Percentiles rank a stretch among this genome's conserved stretches.
These are phyloP conservation scores for Holcopasites calliopsidis DNA, from an alignment of 1,140 invertebrate species.

Conservation along the genomic window DNA sequence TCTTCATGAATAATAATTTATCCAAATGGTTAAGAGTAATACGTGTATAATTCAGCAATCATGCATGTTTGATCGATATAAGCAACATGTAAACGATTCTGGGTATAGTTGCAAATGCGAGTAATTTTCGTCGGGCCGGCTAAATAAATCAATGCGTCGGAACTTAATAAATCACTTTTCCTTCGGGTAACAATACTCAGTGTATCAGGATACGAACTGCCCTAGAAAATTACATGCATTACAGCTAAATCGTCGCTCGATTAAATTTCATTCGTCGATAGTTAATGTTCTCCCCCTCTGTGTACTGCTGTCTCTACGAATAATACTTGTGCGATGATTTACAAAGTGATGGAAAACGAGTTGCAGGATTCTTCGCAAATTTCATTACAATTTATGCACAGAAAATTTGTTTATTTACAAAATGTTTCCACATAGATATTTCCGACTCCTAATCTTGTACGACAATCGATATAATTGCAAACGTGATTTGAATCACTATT, in stretches of 20 bases:
- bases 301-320: no score
- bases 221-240: constrained; percentile 3
- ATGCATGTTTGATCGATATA: neutral
- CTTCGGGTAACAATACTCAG: neutral
- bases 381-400: no score
- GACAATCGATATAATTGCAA: no score
- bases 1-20: no score
- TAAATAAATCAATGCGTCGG: neutral
- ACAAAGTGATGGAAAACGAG: no score
- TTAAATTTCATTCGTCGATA: constrained; percentile 2
- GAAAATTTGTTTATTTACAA: no score
- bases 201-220: neutral
- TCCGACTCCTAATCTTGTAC: no score
- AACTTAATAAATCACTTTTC: neutral
- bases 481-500: no score
- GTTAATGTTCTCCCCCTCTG: constrained; percentile 1
- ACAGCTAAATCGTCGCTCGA: neutral
- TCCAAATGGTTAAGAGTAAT: neutral
- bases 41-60: no score
- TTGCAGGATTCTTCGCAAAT: no score
- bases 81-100: neutral
- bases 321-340: no score
- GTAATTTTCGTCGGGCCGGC: neutral
- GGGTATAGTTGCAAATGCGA: neutral
- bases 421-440: no score